Conservation (phyloP, 2,888 invertebrate genomes). For the Lepidocyrtinus sp. region DNA sequence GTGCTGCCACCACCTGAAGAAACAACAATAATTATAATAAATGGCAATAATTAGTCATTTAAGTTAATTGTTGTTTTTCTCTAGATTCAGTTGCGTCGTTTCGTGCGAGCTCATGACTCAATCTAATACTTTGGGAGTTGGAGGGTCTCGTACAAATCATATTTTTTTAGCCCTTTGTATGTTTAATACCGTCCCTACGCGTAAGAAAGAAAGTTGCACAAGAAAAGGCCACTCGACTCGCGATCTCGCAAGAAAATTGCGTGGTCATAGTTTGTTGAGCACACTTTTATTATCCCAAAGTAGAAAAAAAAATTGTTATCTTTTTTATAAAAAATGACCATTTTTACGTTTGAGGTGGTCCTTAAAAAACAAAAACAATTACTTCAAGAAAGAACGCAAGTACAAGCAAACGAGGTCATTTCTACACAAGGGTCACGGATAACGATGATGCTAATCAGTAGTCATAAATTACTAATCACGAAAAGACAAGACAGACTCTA, state of each 20-base stretch:
- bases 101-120: constrained; percentile 34
- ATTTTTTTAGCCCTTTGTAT: background rate
- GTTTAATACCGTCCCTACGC: background rate
- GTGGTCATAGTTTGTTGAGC: constrained; percentile 54
- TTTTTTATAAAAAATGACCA: background rate
- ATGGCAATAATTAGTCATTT: constrained; percentile 47
- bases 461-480: constrained; percentile 25
- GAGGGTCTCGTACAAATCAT: background rate
- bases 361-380: constrained; percentile 14
- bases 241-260: constrained; percentile 32
- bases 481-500: background rate
- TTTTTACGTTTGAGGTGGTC: constrained; percentile 5
- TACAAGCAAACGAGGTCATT: constrained; percentile 31
- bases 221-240: constrained; percentile 12
- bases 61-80: constrained; percentile 38
- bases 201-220: constrained; percentile 26
- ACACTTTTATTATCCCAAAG: constrained; percentile 24
- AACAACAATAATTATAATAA: constrained; percentile 22
- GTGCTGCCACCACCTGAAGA: constrained; percentile 4
- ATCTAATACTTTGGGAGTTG: background rate
- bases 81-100: background rate
- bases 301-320: background rate
- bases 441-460: constrained; percentile 26
- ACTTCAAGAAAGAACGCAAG: constrained; percentile 16
- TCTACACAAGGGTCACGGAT: constrained; percentile 54